Evolutionary conservation across 2,888 invertebrate genomes (phyloP).

Genomic region (Marasmarcha lunaedactyla): DNA sequence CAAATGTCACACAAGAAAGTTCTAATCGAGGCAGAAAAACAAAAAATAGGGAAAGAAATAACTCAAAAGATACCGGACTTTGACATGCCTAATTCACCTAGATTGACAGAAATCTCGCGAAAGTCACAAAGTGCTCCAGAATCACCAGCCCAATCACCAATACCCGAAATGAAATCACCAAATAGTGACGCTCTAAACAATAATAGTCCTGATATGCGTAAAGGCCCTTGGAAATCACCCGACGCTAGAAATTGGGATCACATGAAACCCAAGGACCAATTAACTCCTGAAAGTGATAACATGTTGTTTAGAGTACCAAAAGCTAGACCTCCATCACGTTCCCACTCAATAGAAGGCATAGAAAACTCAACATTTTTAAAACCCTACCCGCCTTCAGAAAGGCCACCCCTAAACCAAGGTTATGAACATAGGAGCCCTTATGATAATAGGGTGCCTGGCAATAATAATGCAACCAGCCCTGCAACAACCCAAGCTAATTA

Average conservation of each 20-base stretch:
- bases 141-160: conserved; percentile 46
- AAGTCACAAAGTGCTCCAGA: conserved; percentile 50
- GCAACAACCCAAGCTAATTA: conserved; percentile 46
- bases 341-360: conserved; percentile 53
- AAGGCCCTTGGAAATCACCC: conserved; percentile 60
- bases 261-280: conserved; percentile 44
- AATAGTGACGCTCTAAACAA: conserved; percentile 33
- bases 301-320: conserved; percentile 74
- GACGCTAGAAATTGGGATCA: conserved; percentile 59
- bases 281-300: conserved; percentile 50
- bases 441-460: conserved; percentile 32
- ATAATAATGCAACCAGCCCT: conserved; percentile 29
- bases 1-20: conserved; percentile 32
- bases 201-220: conserved; percentile 36
- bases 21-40: conserved; percentile 36
- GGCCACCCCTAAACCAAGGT: conserved; percentile 44
- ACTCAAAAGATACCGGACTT: conserved; percentile 50
- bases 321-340: conserved; percentile 73
- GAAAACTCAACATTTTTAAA: conserved; percentile 72
- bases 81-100: conserved; percentile 55
- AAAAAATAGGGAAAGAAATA: conserved; percentile 32
- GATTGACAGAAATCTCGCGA: conserved; percentile 54
- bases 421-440: conserved; percentile 59
- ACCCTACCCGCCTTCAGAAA: conserved; percentile 72
- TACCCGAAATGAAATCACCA: conserved; percentile 52